Evolutionary conservation across 2,888 invertebrate species (phyloP).

Genomic region (Catocala nupta): DNA sequence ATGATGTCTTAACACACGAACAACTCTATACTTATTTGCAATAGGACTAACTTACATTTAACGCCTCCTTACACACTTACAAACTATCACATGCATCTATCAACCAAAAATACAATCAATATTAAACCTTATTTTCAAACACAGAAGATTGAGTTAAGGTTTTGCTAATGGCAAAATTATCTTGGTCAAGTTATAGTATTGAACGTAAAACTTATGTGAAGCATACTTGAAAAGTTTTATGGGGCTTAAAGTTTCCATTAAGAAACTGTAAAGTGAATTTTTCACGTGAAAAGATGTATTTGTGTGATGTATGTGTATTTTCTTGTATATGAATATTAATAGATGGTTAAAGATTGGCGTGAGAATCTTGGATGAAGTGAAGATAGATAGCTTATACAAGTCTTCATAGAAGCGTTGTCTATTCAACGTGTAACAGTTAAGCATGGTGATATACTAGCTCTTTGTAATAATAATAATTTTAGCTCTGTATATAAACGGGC

Average conservation of each 20-base stretch:
- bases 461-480: too few relatives aligned
- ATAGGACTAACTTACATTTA: constrained; percentile 71
- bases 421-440: too few relatives aligned
- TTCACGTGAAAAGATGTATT: constrained; percentile 70
- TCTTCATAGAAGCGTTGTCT: too few relatives aligned
- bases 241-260: constrained; percentile 80
- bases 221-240: constrained; percentile 84
- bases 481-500: too few relatives aligned
- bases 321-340: constrained; percentile 38
- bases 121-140: background rate
- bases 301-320: too few relatives aligned
- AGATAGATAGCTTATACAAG: too few relatives aligned
- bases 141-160: background rate
- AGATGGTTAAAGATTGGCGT: background rate
- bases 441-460: too few relatives aligned
- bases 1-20: constrained; percentile 67
- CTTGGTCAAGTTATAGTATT: constrained; percentile 65
- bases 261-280: constrained; percentile 76
- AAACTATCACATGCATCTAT: background rate
- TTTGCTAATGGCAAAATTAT: background rate
- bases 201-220: constrained; percentile 83
- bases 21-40: constrained; percentile 73
- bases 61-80: constrained; percentile 64
- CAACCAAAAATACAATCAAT: background rate
- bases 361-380: background rate